These are phyloP conservation scores for Excalfactoria chinensis DNA, from an alignment of 2,113 vertebrate genomes.

Conservation along the genomic window DNA sequence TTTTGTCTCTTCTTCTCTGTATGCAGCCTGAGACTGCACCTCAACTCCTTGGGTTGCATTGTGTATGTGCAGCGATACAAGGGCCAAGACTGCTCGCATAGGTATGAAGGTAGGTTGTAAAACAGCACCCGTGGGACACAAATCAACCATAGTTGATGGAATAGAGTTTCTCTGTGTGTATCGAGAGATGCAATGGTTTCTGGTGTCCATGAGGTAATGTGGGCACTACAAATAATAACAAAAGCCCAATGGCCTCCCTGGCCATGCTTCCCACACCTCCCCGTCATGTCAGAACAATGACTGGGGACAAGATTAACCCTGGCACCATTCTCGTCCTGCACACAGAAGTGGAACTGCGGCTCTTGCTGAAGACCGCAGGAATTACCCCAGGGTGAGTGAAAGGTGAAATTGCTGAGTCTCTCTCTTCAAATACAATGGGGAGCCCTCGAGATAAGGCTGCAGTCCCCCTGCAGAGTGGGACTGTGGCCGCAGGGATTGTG, in stretches of 20 bases:
- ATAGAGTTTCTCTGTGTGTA: neutral
- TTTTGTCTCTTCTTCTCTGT: neutral
- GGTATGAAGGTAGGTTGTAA: neutral
- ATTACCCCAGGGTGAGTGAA: neutral
- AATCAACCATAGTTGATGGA: neutral
- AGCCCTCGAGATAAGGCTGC: neutral
- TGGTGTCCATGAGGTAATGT: neutral
- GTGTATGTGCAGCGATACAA: fast-evolving
- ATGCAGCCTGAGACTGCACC: neutral
- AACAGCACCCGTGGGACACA: neutral
- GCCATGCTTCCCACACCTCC: neutral
- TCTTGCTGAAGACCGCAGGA: slow-evolving; percentile 34
- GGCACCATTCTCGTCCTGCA: neutral
- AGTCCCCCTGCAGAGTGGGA: slow-evolving; percentile 19
- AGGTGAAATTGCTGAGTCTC: slow-evolving; percentile 2
- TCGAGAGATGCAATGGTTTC: neutral
- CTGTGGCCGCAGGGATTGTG: neutral
- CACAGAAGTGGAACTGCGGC: neutral
- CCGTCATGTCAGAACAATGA: slow-evolving; percentile 43
- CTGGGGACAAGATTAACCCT: slow-evolving; percentile 28
- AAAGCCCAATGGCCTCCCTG: neutral
- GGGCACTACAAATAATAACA: neutral
- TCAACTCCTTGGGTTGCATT: neutral
- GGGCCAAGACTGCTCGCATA: neutral
- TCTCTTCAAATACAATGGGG: slow-evolving; percentile 16